phyloP scores from a whole-genome alignment of 2,888 invertebrate genomes.

The Rhagonycha fulva region DNA sequence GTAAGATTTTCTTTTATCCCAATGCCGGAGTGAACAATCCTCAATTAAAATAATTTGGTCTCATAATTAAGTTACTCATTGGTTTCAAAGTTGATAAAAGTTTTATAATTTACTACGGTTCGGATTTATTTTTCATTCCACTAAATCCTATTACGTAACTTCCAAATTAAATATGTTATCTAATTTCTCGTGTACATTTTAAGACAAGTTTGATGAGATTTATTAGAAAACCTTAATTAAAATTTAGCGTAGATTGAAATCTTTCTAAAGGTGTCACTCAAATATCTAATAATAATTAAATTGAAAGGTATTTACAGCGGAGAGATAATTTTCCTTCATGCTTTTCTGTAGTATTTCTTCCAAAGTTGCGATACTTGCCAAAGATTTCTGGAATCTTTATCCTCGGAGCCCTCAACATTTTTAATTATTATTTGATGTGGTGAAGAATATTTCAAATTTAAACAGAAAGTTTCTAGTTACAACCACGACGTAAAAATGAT shows the following conservation, averaged over 20 bases:
- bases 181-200: background rate
- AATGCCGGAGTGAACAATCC: background rate
- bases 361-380: no score
- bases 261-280: background rate
- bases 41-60: background rate
- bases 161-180: background rate
- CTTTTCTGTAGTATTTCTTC: no score
- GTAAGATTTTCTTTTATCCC: constrained; percentile 54
- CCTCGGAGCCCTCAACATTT: background rate
- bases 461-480: no score
- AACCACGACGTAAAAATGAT: background rate
- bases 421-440: background rate
- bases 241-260: background rate
- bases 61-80: background rate
- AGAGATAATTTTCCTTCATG: no score
- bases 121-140: background rate
- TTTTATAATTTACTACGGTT: background rate
- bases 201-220: background rate
- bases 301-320: background rate
- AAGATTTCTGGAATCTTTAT: background rate
- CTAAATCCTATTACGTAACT: background rate
- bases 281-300: background rate
- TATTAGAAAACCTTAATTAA: background rate
- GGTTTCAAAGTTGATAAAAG: background rate
- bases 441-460: no score